Percentiles rank a stretch among this genome's conserved stretches.
phyloP scores from a whole-genome alignment of 2,113 vertebrate species.

The Phylloscopus trochiloides region DNA sequence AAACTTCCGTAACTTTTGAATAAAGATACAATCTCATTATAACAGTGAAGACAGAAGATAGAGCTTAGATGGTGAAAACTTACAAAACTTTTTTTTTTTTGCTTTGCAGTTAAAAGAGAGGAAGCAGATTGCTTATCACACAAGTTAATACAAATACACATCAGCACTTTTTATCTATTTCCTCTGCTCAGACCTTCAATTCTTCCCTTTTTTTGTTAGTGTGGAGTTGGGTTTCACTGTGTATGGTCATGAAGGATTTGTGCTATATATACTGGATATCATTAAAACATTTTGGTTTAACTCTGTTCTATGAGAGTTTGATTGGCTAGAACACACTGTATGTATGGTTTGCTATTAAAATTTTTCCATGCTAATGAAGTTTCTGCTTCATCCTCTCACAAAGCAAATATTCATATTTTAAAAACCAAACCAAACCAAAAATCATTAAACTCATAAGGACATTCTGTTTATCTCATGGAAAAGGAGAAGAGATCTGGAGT shows the following conservation, averaged over 20 bases:
- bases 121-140: background rate
- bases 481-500: background rate
- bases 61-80: background rate
- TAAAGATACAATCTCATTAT: constrained; percentile 22
- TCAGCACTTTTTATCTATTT: background rate
- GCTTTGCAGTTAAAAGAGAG: background rate
- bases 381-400: background rate
- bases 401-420: background rate
- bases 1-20: background rate
- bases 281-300: background rate
- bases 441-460: background rate
- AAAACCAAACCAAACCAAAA: background rate
- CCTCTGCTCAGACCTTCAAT: background rate
- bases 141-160: background rate
- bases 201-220: background rate
- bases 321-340: background rate
- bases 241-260: background rate
- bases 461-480: background rate
- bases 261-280: background rate
- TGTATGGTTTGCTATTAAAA: background rate
- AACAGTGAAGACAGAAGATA: background rate
- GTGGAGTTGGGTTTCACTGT: background rate
- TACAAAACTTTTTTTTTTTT: background rate
- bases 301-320: background rate
- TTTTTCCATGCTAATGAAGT: background rate